phyloP scores from a whole-genome alignment of 2,797 vertebrate species.

The Prunella strophiata region DNA sequence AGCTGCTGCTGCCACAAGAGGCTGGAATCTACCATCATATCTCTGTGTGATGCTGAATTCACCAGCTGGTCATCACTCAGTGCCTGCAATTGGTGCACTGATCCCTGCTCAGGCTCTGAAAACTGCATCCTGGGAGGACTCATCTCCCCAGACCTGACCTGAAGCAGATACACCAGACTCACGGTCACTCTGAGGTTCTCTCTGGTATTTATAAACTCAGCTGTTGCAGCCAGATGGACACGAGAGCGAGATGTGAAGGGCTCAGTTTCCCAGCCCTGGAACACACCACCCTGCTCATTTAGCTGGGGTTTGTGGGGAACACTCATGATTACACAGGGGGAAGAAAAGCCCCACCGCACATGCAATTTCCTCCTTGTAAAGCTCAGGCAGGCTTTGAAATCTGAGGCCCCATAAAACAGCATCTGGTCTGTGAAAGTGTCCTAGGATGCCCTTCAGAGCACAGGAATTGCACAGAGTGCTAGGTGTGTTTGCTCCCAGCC shows the following conservation, averaged over 20 bases:
- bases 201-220: not conserved
- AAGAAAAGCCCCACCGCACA: slow-evolving; percentile 50
- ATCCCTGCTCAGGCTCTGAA: not conserved
- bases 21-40: not conserved
- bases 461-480: not conserved
- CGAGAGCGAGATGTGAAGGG: not conserved
- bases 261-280: not conserved
- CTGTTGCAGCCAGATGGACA: slow-evolving; percentile 2
- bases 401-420: slow-evolving; percentile 22
- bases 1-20: not conserved
- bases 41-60: not conserved
- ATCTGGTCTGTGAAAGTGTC: slow-evolving; percentile 29
- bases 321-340: slow-evolving; percentile 12
- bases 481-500: not conserved
- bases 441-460: slow-evolving; percentile 32
- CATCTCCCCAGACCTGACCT: not conserved
- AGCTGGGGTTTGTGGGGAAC: slow-evolving; percentile 28
- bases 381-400: slow-evolving; percentile 50
- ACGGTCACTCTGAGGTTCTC: not conserved
- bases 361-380: slow-evolving; percentile 60
- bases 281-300: not conserved
- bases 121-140: fast-evolving
- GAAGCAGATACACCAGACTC: not conserved
- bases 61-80: fast-evolving
- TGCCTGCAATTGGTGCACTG: not conserved